phyloP scores from a whole-genome alignment of 2,113 vertebrate species.

The Thamnophis sirtalis region DNA sequence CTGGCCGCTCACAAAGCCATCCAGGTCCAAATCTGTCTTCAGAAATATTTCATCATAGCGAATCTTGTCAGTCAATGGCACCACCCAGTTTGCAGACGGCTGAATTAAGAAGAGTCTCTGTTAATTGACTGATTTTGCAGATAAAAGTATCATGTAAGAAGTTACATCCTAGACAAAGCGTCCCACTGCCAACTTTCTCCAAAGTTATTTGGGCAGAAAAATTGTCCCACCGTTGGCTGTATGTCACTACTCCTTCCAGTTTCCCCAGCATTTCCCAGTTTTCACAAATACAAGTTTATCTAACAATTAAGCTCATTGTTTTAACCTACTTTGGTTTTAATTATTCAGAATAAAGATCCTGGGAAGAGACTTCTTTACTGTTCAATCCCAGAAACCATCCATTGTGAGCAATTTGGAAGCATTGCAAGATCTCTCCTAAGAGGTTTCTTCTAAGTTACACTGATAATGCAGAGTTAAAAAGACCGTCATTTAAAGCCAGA shows the following conservation, averaged over 20 bases:
- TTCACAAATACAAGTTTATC: neutral
- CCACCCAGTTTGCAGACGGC: slow-evolving; percentile 86
- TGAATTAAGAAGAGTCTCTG: slow-evolving; percentile 30
- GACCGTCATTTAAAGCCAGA: neutral
- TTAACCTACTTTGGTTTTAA: neutral
- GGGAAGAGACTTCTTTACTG: neutral
- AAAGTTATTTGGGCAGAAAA: neutral
- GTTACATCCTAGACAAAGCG: neutral
- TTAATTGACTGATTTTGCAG: neutral
- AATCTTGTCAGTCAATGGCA: slow-evolving; percentile 82
- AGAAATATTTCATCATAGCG: slow-evolving; percentile 95
- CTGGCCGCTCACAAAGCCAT: slow-evolving; percentile 91
- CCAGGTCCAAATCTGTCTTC: slow-evolving; percentile 90
- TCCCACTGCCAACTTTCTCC: neutral
- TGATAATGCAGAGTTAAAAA: neutral
- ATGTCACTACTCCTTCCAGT: neutral
- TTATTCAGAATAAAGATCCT: neutral
- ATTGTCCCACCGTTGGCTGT: neutral
- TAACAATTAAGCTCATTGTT: neutral
- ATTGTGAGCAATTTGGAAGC: neutral
- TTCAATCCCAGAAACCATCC: neutral
- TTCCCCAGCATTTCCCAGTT: neutral
- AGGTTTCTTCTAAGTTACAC: neutral
- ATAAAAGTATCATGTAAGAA: neutral
- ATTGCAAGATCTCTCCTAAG: neutral